Evolutionary conservation across 1,140 invertebrate genomes (phyloP), one percentile per base, ranked within the genome.

Genomic region (Drosophila trapezifrons): DNA sequence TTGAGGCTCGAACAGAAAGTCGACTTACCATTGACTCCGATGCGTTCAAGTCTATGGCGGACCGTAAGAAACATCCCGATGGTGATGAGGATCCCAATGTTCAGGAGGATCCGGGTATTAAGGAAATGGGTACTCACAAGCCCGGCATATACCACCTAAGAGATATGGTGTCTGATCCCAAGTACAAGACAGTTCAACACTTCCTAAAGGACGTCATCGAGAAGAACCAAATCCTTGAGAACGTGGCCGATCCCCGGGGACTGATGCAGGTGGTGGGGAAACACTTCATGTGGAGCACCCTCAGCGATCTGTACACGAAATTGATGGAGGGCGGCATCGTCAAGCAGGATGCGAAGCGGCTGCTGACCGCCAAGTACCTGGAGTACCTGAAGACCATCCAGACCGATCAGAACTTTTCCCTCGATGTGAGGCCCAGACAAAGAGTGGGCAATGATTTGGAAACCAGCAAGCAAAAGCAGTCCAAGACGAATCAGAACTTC

Each of bases 241-340:
- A 13, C 1, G 4, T 64, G n/a, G 9, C n/a, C 0, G 66, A 85
- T 20, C 9, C 13, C 10, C 15, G 5, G 1, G 38, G 3, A 0
- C 37, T 83, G 0, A 38, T 73, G 37, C 13, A 15, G 2, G 0
- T 4, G 0, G 58, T 84, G 1, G 29, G 13, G 0, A 60, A 35
- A 0, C 80, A 84, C 27, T 55, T 45, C 1, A 85, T 84, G 81
- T 84, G 80, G 80, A 22, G 12, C 8, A 42, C 46, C 6, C 47
- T 84, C 3, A 13, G 17, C 1, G 17, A 20, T 2, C 18, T 85
- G 6, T 17, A 62, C 17, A 2, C 15, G 2, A 58, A 84, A 2
- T 9, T 84, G 10, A 7, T 20, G 15, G 2, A 4, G 0, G 9
- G 63, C 3, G 69, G 63, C 1, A 6, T 84, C 1, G 1, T 0